Evolutionary conservation across 2,888 invertebrate species (phyloP).

Genomic region (Epinotia nisella): DNA sequence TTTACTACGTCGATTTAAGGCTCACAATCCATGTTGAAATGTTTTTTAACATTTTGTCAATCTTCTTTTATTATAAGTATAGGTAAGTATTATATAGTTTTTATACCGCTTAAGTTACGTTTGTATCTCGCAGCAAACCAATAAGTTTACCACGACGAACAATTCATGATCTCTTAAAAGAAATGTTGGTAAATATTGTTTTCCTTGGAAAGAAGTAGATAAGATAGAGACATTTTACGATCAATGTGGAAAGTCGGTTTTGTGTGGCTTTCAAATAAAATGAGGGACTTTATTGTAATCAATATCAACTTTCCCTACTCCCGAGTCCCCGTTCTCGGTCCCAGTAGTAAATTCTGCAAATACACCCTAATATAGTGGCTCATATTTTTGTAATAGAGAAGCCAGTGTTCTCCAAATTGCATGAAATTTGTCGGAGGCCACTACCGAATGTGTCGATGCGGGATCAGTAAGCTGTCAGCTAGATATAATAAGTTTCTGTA

Average conservation of each 20-base stretch:
- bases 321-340: conserved; percentile 20
- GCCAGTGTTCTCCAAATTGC: conserved; percentile 18
- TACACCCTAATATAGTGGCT: conserved; percentile 24
- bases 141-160: too few species aligned
- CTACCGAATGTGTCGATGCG: too few species aligned
- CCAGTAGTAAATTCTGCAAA: conserved; percentile 36
- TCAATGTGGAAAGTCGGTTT: conserved; percentile 24
- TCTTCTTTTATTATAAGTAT: too few species aligned
- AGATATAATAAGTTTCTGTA: too few species aligned
- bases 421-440: not conserved
- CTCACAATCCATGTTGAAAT: too few species aligned
- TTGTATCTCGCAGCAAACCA: too few species aligned
- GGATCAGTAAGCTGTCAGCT: too few species aligned
- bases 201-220: conserved; percentile 8
- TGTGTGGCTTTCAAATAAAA: conserved; percentile 27
- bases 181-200: too few species aligned
- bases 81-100: too few species aligned
- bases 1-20: too few species aligned
- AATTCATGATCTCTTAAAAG: too few species aligned
- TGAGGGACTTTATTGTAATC: conserved; percentile 37
- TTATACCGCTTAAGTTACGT: too few species aligned
- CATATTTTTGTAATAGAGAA: conserved; percentile 30
- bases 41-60: not conserved
- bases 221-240: conserved; percentile 22
- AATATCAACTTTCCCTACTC: conserved; percentile 34